Base-by-base conservation (phyloP, 37 sponge, comb jelly and placozoan genomes). In the Tethya wilhelma region DNA sequence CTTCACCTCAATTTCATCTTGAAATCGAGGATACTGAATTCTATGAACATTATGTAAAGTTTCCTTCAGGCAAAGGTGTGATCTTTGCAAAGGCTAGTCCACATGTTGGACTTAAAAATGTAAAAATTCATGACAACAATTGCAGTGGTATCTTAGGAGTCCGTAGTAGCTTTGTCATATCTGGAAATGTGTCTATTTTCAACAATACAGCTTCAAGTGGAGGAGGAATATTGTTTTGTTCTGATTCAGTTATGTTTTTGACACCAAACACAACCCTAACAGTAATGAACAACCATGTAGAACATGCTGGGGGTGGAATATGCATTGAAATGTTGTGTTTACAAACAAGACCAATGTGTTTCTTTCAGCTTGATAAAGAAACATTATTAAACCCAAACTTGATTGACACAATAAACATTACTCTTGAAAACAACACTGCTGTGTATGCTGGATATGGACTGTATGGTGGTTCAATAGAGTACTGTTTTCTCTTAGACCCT, bases 211-310 rank as follows among this genome's bases (percentile, higher is more conserved):
- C 67, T 12, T 30, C 20, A 17, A 62, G 40, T 71, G 82, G 82
- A 29, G 82, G 72, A 31, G 82, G 82, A 34, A 62, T 81, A 2
- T 2, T 57, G 32, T 29, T 81, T 28, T 81, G 82, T 63, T 69
- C 43, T 19, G 31, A 39, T 22, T 71, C 82, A 1, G 1, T 62
- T 11, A 30, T 81, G 64, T 81, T 49, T 34, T 33, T 81, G 32
- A 44, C 2, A 8, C 71, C 71, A 25, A 3, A 72, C 31, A 59
- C 71, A 29, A 42, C 26, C 8, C 14, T 81, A 2, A 31, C 23
- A 20, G 46, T 81, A 32, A n/a, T 46, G n/a, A 58, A 71, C 36
- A 81, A 81, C 59, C 12, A 22, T 20, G 82, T 38, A 32, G 17
- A 3, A 12, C 20, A n/a, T 17, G 22, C 57, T 30, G 82, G 82